phyloP scores from a whole-genome alignment of 2,113 vertebrate species.

The Colinus virginianus region DNA sequence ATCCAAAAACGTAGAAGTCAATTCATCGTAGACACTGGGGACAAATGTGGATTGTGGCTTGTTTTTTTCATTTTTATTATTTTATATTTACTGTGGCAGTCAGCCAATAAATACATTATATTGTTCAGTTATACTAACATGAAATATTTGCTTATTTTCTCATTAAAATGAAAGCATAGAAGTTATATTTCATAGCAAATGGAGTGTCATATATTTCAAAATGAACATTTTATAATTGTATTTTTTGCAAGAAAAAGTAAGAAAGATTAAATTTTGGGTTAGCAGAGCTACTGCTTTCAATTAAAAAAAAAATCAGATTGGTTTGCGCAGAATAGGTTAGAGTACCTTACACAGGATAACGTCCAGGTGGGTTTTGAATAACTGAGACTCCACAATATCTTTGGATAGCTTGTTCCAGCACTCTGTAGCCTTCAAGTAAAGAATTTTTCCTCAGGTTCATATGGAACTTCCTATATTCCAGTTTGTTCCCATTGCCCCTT shows the following conservation, averaged over 20 bases:
- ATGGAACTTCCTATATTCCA: not conserved
- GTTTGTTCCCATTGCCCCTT: not conserved
- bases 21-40: not conserved
- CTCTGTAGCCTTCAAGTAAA: not conserved
- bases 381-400: not conserved
- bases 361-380: not conserved
- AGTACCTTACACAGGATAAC: not conserved
- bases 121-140: not conserved
- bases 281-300: conserved; percentile 5
- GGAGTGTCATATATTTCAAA: not conserved
- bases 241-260: not conserved
- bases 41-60: not conserved
- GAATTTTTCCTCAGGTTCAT: not conserved
- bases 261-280: not conserved
- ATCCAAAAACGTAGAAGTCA: not conserved
- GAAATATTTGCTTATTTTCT: not conserved
- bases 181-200: not conserved
- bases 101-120: not conserved
- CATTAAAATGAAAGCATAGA: not conserved
- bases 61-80: not conserved
- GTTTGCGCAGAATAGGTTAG: not conserved
- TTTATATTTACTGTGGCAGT: not conserved
- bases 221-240: not conserved
- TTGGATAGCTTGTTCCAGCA: not conserved
- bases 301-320: not conserved